Base-by-base conservation (phyloP, 2,113 vertebrate species). In the Nerophis ophidion region DNA sequence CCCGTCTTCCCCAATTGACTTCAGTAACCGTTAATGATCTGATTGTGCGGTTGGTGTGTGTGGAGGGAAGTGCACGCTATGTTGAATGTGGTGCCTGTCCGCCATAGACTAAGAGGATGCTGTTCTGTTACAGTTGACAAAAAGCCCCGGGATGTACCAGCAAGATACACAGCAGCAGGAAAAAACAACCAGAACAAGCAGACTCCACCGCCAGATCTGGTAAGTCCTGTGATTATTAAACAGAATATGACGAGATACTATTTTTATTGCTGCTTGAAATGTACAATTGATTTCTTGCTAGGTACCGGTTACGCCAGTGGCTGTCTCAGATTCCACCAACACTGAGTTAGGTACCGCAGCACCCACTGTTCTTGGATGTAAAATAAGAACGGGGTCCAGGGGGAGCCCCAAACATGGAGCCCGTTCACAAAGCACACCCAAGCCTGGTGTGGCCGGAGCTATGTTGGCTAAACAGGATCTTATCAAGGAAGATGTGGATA, bases 111-210 rank as follows among this genome's bases (percentile, higher is more conserved):
- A 60, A 87, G 54, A 50, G 16, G 26, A 58, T 33, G 2, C 6
- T 47, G 8, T 57, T 81, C 46, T 80, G 53, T 86, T 84, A 40
- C 74, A 87, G 86, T 84, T 74, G 84, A 86, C 57, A 86, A 83
- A 68, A 84, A 84, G 54, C 68, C 71, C 0, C 36, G 81, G 72
- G 81, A 85, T 6, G 62, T 16, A 0, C 19, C 63, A 1, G 15
- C 44, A 4, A 79, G 68, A 49, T n/a, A 71, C 4, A 15, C 59
- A 49, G 63, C 59, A 34, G 57, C 61, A 55, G 79, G 65, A 61
- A 57, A 15, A 70, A 44, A 46, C 71, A 44, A 46, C 71, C 71
- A 63, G 48, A 47, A 36, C 71, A 68, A 63, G 46, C 76, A 70
- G 48, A 61, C 63, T 6, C 36, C 50, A 38, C 57, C 71, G 3